Base-by-base conservation (phyloP, 2,888 invertebrate species). In the Caradrina clavipalpis region DNA sequence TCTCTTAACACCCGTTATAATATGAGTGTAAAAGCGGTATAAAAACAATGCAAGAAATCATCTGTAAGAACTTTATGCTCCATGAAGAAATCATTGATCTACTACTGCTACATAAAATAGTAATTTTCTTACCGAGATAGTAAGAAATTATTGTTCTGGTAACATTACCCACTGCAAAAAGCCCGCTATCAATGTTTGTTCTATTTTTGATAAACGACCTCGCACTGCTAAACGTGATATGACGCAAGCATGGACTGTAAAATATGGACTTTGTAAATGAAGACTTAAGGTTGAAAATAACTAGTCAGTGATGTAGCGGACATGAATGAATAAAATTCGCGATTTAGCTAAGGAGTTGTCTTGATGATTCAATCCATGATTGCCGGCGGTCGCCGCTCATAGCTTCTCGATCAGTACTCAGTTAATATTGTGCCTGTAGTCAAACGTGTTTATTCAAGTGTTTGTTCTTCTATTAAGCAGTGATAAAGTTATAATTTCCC, bases 121-220 rank as follows among this genome's bases (percentile, higher is more conserved):
- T n/a, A 6, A 47, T 22, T 19, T 17, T 45, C 17, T 8, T 71
- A 54, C 65, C 49, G 47, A 56, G 2, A 51, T 50, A n/a, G 59
- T 65, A 74, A n/a, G n/a, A 63, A 21, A 31, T 11, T 0, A 35
- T 45, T 19, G 19, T 57, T 11, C 50, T 70, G 77, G 70, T 31
- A 55, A 81, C 76, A 81, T 69, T 73, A 50, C 39, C 55, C 5
- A 31, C 2, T 42, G 51, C 56, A 60, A 60, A 73, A 35, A 15
- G 47, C 49, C 69, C 61, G 59, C 64, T 73, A 72, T 54, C 67
- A 35, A 1, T 13, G 31, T 45, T 50, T 39, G 54, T 68, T 63
- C 57, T 74, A 74, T 73, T 60, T 69, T 62, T 56, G 19, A 0
- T 13, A 26, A 3, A 49, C 8, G 13, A 17, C 42, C 42, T 56